phyloP scores from a whole-genome alignment of 2,113 vertebrate genomes.

The Circaetus cinerascens region DNA sequence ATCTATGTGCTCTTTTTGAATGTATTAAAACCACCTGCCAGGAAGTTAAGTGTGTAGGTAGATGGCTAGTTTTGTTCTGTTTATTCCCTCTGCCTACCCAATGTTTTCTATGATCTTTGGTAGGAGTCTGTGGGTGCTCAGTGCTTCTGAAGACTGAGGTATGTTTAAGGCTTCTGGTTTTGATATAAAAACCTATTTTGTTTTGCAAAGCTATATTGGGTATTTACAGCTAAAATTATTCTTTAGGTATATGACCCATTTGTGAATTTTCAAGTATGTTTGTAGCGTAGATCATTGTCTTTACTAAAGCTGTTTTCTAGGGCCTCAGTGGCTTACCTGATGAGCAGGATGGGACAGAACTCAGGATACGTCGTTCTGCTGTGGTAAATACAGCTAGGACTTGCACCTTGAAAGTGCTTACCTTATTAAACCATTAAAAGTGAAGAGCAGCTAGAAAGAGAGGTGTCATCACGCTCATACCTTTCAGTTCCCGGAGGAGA shows the following conservation, averaged over 20 bases:
- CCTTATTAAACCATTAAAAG: not conserved
- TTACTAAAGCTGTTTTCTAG: not conserved
- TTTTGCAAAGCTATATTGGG: not conserved
- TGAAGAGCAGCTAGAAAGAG: not conserved
- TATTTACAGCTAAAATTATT: not conserved
- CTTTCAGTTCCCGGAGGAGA: not conserved
- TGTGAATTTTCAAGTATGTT: not conserved
- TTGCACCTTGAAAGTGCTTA: not conserved
- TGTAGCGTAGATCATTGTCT: not conserved
- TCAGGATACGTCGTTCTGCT: not conserved
- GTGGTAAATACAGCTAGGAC: not conserved
- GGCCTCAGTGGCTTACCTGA: not conserved
- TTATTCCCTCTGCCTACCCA: conserved; percentile 48
- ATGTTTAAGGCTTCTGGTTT: conserved; percentile 53
- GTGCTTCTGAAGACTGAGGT: conserved; percentile 55
- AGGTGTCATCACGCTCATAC: not conserved
- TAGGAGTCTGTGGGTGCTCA: conserved; percentile 57
- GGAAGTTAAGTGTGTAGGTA: not conserved
- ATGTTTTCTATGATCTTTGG: conserved; percentile 57
- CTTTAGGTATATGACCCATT: not conserved
- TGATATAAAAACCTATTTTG: not conserved
- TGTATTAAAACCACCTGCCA: not conserved
- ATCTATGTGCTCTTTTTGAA: not conserved
- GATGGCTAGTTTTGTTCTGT: conserved; percentile 24
- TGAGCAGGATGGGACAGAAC: not conserved